These are phyloP conservation scores for Poliocrania exsul DNA, from an alignment of 2,797 vertebrate genomes.

Conservation along the genomic window DNA sequence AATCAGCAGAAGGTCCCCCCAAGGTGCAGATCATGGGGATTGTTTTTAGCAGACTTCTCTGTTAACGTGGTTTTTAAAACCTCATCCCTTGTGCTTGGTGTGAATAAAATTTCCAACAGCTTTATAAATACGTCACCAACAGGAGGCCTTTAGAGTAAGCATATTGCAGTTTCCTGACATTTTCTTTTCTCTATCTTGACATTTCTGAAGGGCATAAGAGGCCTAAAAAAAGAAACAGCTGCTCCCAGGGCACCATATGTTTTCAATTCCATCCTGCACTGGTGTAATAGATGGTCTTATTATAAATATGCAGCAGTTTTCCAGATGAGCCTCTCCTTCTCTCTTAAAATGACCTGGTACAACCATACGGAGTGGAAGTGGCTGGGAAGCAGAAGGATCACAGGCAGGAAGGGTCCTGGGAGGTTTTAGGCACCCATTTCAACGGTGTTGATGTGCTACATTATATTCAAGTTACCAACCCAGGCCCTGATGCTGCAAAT, in stretches of 20 bases:
- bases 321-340: conserved; percentile 8
- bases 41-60: not conserved
- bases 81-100: not conserved
- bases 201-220: conserved; percentile 75
- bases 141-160: conserved; percentile 49
- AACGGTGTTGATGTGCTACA: not conserved
- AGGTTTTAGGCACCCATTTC: not conserved
- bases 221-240: conserved; percentile 66
- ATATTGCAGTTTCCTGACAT: conserved; percentile 74
- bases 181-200: conserved; percentile 76
- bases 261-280: conserved; percentile 68
- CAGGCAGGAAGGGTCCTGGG: not conserved
- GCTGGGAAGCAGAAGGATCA: not conserved
- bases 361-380: not conserved
- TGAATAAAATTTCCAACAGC: conserved; percentile 38
- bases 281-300: conserved; percentile 46
- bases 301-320: conserved; percentile 46
- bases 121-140: conserved; percentile 63
- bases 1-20: not conserved
- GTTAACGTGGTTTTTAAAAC: not conserved
- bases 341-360: not conserved
- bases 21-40: not conserved
- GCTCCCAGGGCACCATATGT: conserved; percentile 70
- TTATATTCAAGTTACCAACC: conserved; percentile 7
- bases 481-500: not conserved